These are phyloP conservation scores for Microhierax caerulescens DNA, from an alignment of 2,797 vertebrate genomes.

Conservation along the genomic window DNA sequence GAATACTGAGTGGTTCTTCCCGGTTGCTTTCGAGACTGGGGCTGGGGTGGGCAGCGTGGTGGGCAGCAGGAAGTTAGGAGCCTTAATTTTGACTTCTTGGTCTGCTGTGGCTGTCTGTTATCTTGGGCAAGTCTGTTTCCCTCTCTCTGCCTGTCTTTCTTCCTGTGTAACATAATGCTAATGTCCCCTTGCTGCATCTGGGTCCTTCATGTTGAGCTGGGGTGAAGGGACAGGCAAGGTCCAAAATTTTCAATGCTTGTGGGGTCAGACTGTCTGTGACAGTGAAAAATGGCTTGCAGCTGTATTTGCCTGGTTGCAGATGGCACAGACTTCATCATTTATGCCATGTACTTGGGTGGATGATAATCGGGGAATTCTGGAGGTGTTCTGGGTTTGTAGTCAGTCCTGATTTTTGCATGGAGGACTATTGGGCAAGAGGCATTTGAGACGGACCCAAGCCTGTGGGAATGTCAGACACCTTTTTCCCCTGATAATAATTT, in stretches of 20 bases:
- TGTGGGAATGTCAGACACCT: background rate
- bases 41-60: background rate
- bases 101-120: slow-evolving; percentile 50
- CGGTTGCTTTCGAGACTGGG: background rate
- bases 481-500: background rate
- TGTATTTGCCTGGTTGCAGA: slow-evolving; percentile 10
- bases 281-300: background rate
- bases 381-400: background rate
- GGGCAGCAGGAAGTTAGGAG: slow-evolving; percentile 20
- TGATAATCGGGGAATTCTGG: background rate
- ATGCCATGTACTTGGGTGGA: background rate
- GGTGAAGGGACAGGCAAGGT: background rate
- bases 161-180: slow-evolving; percentile 44
- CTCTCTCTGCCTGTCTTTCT: slow-evolving; percentile 51
- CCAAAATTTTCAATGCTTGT: background rate
- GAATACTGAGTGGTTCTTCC: background rate
- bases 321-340: background rate
- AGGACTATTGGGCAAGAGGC: background rate
- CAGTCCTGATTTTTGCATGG: background rate
- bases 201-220: background rate
- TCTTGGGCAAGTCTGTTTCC: slow-evolving; percentile 51
- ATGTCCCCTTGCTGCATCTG: slow-evolving; percentile 22
- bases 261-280: background rate
- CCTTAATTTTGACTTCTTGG: slow-evolving; percentile 13
- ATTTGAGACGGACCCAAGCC: background rate